Conservation (phyloP, 2,113 vertebrate genomes). For the Hirundichthys speculiger region DNA sequence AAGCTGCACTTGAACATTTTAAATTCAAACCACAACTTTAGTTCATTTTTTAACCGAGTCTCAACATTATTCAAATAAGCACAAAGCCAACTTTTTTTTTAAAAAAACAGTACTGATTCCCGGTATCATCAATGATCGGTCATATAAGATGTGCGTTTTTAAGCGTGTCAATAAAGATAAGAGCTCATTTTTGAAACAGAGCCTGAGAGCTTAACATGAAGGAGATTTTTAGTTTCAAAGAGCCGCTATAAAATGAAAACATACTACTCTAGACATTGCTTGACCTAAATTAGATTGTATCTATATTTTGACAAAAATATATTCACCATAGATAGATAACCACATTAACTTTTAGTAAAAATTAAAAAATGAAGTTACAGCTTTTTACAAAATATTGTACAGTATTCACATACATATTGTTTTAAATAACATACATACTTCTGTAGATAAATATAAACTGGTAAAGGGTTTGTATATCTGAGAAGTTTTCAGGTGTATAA, state of each 20-base stretch:
- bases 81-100: too few species aligned
- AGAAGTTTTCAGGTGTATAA: constrained; percentile 34
- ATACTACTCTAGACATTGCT: too few species aligned
- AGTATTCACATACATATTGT: constrained; percentile 44
- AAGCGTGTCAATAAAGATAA: too few species aligned
- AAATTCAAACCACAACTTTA: too few species aligned
- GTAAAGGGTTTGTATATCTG: constrained; percentile 30
- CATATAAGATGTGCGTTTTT: too few species aligned
- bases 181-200: too few species aligned
- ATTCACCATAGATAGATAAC: background rate
- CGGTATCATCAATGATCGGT: too few species aligned
- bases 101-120: too few species aligned
- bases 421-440: constrained; percentile 52
- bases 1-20: background rate
- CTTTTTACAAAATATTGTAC: constrained; percentile 48
- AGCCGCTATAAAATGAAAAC: background rate
- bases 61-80: too few species aligned
- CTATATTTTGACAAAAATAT: background rate
- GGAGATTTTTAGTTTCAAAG: too few species aligned
- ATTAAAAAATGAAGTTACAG: constrained; percentile 16
- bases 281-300: background rate
- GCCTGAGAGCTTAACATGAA: too few species aligned
- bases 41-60: too few species aligned
- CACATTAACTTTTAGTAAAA: constrained; percentile 6
- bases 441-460: constrained; percentile 43